Evolutionary conservation across 2,888 invertebrate species (phyloP).

Genomic region (Osedax fenrisi): DNA sequence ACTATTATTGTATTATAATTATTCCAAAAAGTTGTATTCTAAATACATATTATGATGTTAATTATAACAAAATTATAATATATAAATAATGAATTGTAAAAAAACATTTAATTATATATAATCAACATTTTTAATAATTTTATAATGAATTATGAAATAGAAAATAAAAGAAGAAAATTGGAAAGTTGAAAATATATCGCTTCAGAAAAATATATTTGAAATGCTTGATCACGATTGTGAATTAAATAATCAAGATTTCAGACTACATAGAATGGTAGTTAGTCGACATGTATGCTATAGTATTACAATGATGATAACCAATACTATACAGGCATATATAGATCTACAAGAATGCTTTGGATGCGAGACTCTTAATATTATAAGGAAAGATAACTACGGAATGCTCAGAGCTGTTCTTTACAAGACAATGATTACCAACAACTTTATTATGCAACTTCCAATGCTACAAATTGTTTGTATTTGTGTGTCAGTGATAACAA

Average conservation of each 20-base stretch:
- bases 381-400: background rate
- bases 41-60: background rate
- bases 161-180: background rate
- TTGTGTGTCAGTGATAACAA: too few species aligned
- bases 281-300: background rate
- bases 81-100: too few species aligned
- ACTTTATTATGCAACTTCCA: background rate
- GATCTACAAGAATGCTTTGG: background rate
- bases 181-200: background rate
- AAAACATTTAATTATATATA: background rate
- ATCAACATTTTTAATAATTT: too few species aligned
- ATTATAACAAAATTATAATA: background rate
- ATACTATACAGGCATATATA: background rate
- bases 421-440: background rate
- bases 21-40: background rate
- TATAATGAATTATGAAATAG: too few species aligned
- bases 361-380: background rate
- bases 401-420: background rate
- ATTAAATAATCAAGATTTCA: background rate
- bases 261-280: background rate
- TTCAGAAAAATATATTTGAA: background rate
- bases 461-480: too few species aligned
- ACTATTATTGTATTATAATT: too few species aligned
- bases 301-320: background rate
- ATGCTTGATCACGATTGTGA: background rate